These are phyloP conservation scores for Typhlichthys eigenmanni DNA, from an alignment of 2,797 vertebrate genomes.

Conservation along the genomic window DNA sequence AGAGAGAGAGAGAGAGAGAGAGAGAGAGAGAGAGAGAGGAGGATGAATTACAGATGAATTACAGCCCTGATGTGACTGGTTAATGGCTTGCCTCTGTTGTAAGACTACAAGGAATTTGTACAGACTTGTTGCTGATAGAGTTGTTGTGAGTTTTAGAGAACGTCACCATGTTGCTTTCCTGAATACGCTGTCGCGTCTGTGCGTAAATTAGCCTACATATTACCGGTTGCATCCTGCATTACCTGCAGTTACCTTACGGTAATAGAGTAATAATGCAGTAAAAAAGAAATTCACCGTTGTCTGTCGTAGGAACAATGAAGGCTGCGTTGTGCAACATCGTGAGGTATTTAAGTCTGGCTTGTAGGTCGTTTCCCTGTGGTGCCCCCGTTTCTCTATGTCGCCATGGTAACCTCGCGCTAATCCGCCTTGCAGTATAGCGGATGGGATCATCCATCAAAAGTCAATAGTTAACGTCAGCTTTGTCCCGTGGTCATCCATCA, in stretches of 20 bases:
- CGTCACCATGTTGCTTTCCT: conserved; percentile 7
- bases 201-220: conserved; percentile 30
- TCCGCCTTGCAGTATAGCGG: conserved; percentile 63
- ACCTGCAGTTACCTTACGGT: conserved; percentile 34
- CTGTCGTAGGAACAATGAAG: conserved; percentile 32
- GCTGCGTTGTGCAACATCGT: conserved; percentile 11
- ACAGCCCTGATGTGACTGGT: conserved; percentile 50
- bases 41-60: conserved; percentile 23
- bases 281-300: conserved; percentile 24
- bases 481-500: conserved; percentile 76
- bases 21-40: conserved; percentile 23
- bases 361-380: neutral
- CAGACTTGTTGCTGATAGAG: conserved; percentile 59
- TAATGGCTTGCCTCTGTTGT: conserved; percentile 52
- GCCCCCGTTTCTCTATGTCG: conserved; percentile 23
- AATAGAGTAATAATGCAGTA: conserved; percentile 2
- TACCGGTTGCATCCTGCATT: neutral
- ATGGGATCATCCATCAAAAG: conserved; percentile 81
- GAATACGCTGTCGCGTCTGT: conserved; percentile 20
- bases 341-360: conserved; percentile 1
- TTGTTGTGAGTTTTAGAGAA: conserved; percentile 16
- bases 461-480: conserved; percentile 82
- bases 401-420: conserved; percentile 67
- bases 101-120: conserved; percentile 57
- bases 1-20: conserved; percentile 43